These are phyloP conservation scores for Acanthosepion pharaonis DNA, from an alignment of 2,888 invertebrate species.

Conservation along the genomic window DNA sequence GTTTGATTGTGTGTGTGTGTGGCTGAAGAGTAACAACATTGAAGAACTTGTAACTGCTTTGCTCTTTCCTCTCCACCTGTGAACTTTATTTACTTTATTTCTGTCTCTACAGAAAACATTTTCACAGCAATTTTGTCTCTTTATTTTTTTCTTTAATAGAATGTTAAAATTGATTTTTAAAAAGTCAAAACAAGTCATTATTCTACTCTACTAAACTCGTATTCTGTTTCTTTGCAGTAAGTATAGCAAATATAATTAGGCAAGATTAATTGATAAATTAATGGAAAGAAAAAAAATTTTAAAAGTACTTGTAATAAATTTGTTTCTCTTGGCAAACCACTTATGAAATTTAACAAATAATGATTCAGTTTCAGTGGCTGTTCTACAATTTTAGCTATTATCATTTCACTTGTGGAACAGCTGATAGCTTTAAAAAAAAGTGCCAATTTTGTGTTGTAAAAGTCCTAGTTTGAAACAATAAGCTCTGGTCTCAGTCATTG, in stretches of 20 bases:
- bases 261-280: background rate
- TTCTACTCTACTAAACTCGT: background rate
- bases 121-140: background rate
- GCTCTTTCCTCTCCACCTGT: background rate
- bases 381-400: background rate
- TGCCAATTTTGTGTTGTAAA: background rate
- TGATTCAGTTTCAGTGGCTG: background rate
- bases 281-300: background rate
- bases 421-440: background rate
- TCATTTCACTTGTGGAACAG: background rate
- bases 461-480: background rate
- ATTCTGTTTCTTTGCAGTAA: background rate
- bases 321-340: background rate
- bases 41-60: background rate
- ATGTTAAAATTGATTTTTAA: background rate
- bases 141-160: background rate
- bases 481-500: background rate
- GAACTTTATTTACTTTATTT: background rate
- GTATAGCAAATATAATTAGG: background rate
- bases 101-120: background rate
- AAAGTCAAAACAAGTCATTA: background rate
- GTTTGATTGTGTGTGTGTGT: too few species aligned
- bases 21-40: background rate
- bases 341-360: background rate
- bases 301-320: background rate